These are phyloP conservation scores for Magallana ariakensis DNA, from an alignment of 1,140 invertebrate species.

Conservation along the genomic window DNA sequence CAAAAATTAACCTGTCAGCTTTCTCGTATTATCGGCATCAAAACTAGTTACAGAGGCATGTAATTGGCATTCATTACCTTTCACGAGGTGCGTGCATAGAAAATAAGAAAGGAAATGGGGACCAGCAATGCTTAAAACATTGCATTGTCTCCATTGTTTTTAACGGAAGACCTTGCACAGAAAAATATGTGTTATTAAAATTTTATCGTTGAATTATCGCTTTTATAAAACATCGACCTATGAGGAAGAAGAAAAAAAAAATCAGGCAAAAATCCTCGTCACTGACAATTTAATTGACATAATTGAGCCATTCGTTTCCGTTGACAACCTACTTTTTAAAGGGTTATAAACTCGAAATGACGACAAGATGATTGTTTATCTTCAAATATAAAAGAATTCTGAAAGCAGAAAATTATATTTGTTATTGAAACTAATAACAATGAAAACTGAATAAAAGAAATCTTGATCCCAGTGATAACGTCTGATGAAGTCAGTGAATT, in stretches of 20 bases:
- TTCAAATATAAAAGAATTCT: conserved; percentile 29
- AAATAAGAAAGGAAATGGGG: neutral
- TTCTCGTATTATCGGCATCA: neutral
- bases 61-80: conserved; percentile 8
- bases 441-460: conserved; percentile 26
- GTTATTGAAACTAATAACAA: conserved; percentile 21
- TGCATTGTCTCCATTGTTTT: conserved; percentile 1
- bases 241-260: neutral
- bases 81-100: neutral
- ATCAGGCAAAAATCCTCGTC: neutral
- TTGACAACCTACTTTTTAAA: conserved; percentile 5
- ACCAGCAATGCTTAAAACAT: neutral
- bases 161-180: neutral
- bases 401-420: conserved; percentile 37
- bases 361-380: conserved; percentile 30
- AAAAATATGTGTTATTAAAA: neutral
- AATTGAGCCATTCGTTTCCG: conserved; percentile 12
- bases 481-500: conserved; percentile 3
- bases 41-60: conserved; percentile 1
- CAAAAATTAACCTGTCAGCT: conserved; percentile 9
- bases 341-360: conserved; percentile 12
- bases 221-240: neutral
- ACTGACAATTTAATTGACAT: conserved; percentile 6
- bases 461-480: conserved; percentile 9
- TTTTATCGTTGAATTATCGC: conserved; percentile 1